phyloP scores from a whole-genome alignment of 1,140 invertebrate genomes.

The Cydia splendana region DNA sequence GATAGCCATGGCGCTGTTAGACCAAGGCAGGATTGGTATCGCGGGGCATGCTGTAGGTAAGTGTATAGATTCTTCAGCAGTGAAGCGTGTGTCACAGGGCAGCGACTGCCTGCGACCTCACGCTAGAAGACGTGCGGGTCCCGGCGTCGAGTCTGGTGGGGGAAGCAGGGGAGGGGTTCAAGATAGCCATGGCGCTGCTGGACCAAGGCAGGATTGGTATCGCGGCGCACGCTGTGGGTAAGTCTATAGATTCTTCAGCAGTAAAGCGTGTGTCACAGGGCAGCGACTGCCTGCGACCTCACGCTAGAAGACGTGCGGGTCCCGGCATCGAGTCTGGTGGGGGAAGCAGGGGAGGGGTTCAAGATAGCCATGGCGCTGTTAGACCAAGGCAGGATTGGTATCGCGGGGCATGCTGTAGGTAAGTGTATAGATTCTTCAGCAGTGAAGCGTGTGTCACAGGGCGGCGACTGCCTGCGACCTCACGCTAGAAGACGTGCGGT shows the following conservation, averaged over 20 bases:
- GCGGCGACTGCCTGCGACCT: conserved; percentile 43
- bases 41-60: conserved; percentile 87
- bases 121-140: conserved; percentile 86
- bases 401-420: conserved; percentile 89
- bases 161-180: conserved; percentile 84
- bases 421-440: conserved; percentile 41
- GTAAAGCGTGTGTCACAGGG: conserved; percentile 71
- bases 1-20: conserved; percentile 91
- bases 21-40: conserved; percentile 90
- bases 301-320: conserved; percentile 87
- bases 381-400: conserved; percentile 90
- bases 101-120: conserved; percentile 60
- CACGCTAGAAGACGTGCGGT: conserved; percentile 85
- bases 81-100: conserved; percentile 65
- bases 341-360: conserved; percentile 86
- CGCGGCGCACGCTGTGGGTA: conserved; percentile 87
- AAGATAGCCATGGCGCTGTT: conserved; percentile 92
- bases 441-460: conserved; percentile 71
- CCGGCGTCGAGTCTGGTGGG: conserved; percentile 83
- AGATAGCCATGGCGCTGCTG: conserved; percentile 91
- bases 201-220: conserved; percentile 91
- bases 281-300: conserved; percentile 53
- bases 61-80: conserved; percentile 25
- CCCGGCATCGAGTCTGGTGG: conserved; percentile 83
- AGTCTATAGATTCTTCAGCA: conserved; percentile 44